Evolutionary conservation across 2,797 vertebrate genomes (phyloP), one percentile per base, ranked within the genome.

Genomic region (Podargus strigoides): DNA sequence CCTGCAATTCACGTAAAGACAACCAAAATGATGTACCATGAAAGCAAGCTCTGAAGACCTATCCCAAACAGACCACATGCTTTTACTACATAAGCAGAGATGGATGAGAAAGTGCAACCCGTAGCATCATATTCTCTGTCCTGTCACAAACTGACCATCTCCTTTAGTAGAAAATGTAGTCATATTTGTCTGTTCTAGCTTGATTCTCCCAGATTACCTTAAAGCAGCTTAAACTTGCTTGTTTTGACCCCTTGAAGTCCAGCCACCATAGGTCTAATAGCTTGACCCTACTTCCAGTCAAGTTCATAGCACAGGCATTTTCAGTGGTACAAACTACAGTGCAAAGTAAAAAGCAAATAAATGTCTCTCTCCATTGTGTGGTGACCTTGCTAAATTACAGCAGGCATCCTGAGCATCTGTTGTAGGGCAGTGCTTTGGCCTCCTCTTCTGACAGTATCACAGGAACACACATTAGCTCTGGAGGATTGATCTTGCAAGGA

Each of bases 161-260:
- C 42, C 3, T 2, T 53, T 20, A 37, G 47, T 5, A 87, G 83
- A 58, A 85, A 94, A 78, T 0, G 0, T 0, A 0, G 24, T 37
- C 7, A 0, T 32, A 30, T 72, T 94, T 47, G 26, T 76, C 78
- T 94, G 1, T 20, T 78, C 39, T 34, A 60, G 28, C 42, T 53
- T 42, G 39, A 94, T 78, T 47, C 26, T 15, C 50, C 60, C 3
- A 1, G 91, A 94, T 94, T 84, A 86, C 52, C 52, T 62, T 30
- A 90, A 95, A 92, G 67, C 70, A 78, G 85, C 80, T 93, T 89
- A 84, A 64, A 76, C 26, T 18, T 41, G 63, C 22, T 60, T 79
- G n/a, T 36, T 89, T 34, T 68, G 84, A 86, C 27, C 47, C 32
- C 24, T 82, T 1, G 2, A 75, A 89, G 50, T 58, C 23, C 56